Percentiles rank a stretch among this genome's conserved stretches.
These are phyloP conservation scores for Platerodrilus igneus DNA, from an alignment of 2,888 invertebrate species.

Conservation along the genomic window DNA sequence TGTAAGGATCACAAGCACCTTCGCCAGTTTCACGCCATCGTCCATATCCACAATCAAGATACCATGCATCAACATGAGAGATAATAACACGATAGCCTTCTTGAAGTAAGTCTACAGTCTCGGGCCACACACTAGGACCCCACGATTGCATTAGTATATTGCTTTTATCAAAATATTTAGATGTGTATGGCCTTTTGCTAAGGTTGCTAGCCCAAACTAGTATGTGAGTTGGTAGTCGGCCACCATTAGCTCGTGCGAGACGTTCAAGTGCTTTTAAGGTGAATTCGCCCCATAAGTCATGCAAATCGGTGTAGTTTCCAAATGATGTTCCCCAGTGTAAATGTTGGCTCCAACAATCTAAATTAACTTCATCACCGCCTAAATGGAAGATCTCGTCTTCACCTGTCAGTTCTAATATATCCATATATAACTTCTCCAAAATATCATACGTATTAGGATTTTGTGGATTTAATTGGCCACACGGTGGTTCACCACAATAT, in stretches of 20 bases:
- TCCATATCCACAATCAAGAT: constrained; percentile 82
- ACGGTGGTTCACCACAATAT: constrained; percentile 81
- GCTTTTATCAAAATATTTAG: constrained; percentile 46
- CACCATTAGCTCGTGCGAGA: constrained; percentile 60
- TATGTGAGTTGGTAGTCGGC: constrained; percentile 53
- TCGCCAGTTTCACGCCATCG: constrained; percentile 80
- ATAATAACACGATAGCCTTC: constrained; percentile 74
- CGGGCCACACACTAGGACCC: constrained; percentile 78
- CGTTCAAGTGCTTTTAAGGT: constrained; percentile 60
- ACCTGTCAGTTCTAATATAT: constrained; percentile 68
- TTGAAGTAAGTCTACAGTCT: constrained; percentile 70
- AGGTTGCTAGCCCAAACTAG: constrained; percentile 75
- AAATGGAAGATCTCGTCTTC: constrained; percentile 77
- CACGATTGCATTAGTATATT: constrained; percentile 70
- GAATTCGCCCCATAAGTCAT: constrained; percentile 75
- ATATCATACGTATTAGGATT: constrained; percentile 73
- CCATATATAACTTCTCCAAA: constrained; percentile 68
- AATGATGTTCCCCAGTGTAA: constrained; percentile 36
- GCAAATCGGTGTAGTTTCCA: constrained; percentile 66
- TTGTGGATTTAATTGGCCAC: constrained; percentile 79
- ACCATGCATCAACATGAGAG: constrained; percentile 86
- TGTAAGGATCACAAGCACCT: constrained; percentile 82
- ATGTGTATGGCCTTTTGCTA: constrained; percentile 65
- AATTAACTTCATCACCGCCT: constrained; percentile 79
- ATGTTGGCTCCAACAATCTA: constrained; percentile 70